Base-by-base conservation (phyloP, 2,888 invertebrate genomes). In the Phania funesta region DNA sequence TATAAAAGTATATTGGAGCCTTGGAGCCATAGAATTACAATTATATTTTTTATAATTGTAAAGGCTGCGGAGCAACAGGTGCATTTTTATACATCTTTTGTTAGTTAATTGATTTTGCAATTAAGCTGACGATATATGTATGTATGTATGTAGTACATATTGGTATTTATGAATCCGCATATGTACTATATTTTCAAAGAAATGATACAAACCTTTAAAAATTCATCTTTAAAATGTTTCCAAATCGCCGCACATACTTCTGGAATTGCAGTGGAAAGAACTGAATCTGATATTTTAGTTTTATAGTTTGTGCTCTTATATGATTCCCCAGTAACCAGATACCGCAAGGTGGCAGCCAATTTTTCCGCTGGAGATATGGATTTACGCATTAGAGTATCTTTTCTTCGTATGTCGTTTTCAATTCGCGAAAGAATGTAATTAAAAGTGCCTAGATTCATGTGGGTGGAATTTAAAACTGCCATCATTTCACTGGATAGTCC, bases 311-410 rank as follows among this genome's bases (percentile, higher is more conserved):
- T 73, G 35, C 26, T 44, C 22, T 18, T 60, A 26, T 38, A 52
- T 1, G 60, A 46, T 46, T 75, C 56, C 8, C 75, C 75, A 11
- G 54, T 75, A 26, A 46, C 75, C 0, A 75, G 24, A 48, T 35
- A 75, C 7, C 46, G 32, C 0, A 75, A 11, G 22, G 75, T 75
- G 16, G 38, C 65, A 18, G 65, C 46, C 35, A 75, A 56, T 20
- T 65, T 75, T 32, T 75, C 75, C 7, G 22, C 75, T 13, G 73
- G 73, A 41, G 62, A 4, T 52, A 73, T 62, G 26, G 71, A 16
- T 13, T 29, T 32, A 8, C 65, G 38, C 24, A 48, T 24, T 3
- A 56, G 4, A 1, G 64, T 60, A 3, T 71, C 71, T 20, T 60
- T 1, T 13, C 11, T 71, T 38, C 26, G 24, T 20, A 71, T 60